phyloP scores from a whole-genome alignment of 2,797 vertebrate species.

The Fratercula arctica region DNA sequence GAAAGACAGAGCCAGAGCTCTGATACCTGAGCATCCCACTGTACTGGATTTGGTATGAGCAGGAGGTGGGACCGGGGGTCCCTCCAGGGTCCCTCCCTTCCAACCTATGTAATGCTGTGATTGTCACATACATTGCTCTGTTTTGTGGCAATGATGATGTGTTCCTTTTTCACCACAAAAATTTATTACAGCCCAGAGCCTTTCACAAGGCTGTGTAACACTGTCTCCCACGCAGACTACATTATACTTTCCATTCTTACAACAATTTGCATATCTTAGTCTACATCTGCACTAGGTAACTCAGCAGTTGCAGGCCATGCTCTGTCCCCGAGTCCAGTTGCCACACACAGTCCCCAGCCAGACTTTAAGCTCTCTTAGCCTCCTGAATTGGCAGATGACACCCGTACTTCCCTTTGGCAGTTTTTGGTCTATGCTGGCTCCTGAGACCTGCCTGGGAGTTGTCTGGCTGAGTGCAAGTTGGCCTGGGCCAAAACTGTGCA shows the following conservation, averaged over 20 bases:
- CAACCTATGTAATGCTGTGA: neutral
- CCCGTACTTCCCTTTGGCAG: neutral
- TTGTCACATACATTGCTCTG: neutral
- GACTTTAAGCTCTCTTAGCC: neutral
- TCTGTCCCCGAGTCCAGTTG: neutral
- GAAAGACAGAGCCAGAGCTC: neutral
- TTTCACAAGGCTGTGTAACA: neutral
- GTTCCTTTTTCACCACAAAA: neutral
- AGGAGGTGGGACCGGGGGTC: neutral
- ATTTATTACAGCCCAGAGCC: neutral
- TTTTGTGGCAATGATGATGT: neutral
- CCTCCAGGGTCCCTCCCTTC: neutral
- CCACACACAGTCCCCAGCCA: rapidly evolving
- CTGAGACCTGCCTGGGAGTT: neutral
- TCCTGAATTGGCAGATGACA: neutral
- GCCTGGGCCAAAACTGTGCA: neutral
- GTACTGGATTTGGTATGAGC: neutral
- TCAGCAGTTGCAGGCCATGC: neutral
- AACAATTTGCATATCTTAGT: neutral
- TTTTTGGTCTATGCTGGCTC: neutral
- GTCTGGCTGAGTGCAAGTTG: neutral
- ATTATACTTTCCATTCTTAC: neutral
- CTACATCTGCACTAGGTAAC: neutral
- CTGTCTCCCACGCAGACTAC: neutral
- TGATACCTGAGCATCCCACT: neutral